These are phyloP conservation scores for Kryptolebias marmoratus DNA, from an alignment of 2,113 vertebrate species.

Conservation along the genomic window DNA sequence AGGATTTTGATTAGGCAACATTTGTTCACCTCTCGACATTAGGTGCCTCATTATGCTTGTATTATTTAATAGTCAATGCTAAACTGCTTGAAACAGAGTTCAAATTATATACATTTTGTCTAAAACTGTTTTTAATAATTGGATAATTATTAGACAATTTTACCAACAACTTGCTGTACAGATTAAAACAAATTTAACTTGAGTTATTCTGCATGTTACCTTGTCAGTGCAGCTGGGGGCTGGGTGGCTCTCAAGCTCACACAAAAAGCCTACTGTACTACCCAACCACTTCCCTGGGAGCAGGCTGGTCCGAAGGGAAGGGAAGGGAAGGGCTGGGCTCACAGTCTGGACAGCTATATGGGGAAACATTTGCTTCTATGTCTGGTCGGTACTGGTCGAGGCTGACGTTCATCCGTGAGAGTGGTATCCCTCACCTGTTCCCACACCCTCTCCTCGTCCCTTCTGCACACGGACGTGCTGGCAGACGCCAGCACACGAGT, in stretches of 20 bases:
- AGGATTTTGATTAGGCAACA: no score
- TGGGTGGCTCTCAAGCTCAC: constrained; percentile 19
- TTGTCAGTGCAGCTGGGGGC: constrained; percentile 28
- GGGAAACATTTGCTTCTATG: constrained; percentile 61
- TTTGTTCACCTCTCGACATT: no score
- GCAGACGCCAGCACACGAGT: not conserved
- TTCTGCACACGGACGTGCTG: not conserved
- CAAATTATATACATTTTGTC: no score
- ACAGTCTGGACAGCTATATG: constrained; percentile 38
- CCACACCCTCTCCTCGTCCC: constrained; percentile 27
- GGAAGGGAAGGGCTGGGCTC: constrained; percentile 26
- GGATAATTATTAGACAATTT: no score
- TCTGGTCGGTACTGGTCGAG: constrained; percentile 37
- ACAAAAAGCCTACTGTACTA: constrained; percentile 50
- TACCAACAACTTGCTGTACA: no score
- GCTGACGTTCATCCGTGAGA: constrained; percentile 48
- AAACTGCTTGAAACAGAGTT: no score
- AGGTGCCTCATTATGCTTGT: no score
- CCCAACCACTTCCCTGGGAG: constrained; percentile 38
- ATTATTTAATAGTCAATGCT: no score
- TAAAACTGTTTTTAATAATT: no score
- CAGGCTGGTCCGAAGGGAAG: constrained; percentile 11
- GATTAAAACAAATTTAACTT: not conserved
- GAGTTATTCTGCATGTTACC: not conserved
- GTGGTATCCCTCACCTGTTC: constrained; percentile 64